Evolutionary conservation across 2,888 invertebrate species (phyloP), one percentile per base, ranked within the genome.

Genomic region (Zelleria hepariella): DNA sequence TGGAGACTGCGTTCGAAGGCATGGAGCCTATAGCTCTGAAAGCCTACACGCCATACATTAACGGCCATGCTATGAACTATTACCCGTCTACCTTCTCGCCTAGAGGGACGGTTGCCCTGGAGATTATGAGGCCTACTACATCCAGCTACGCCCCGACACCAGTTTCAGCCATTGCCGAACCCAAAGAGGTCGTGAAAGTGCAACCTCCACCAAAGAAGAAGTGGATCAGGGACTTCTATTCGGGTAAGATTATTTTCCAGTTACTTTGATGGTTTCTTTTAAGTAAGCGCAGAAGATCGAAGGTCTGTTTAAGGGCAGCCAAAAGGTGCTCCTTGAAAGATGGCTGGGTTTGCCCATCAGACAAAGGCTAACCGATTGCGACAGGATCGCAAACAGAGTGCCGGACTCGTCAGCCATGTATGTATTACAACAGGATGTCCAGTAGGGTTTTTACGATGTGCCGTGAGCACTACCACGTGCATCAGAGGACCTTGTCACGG

Each of bases 141-240:
- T 77, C 59, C n/a, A 26, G 20, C 25, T 53, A 58, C 52, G 24
- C 52, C 24, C 73, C 80, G 6, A 66, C 66, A 42, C 51, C 71
- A 15, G 77, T 68, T 61, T 75, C 75, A 5, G 67, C 68, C 32
- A 82, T 75, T 64, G 70, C 75, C 63, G 74, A 78, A 63, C 60
- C 64, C 20, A 78, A 73, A 67, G 75, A 78, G 52, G 65, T 56
- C 20, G 60, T 58, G 48, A 49, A 23, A 42, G 58, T 61, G 8
- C 51, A 73, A 64, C 90, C 92, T 47, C 91, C 93, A 59, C 93
- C 93, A 52, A 94, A 94, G 84, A 94, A 94, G 86, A 93, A 93
- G 77, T 94, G 93, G 93, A 93, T 93, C 65, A 91, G 90, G 69
- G 92, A 92, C 73, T 93, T 92, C 75, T 80, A 92, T 68, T 91